Evolutionary conservation across 2,113 vertebrate genomes (phyloP), one percentile per base, ranked within the genome.

Genomic region (Leptobrachium leishanense): DNA sequence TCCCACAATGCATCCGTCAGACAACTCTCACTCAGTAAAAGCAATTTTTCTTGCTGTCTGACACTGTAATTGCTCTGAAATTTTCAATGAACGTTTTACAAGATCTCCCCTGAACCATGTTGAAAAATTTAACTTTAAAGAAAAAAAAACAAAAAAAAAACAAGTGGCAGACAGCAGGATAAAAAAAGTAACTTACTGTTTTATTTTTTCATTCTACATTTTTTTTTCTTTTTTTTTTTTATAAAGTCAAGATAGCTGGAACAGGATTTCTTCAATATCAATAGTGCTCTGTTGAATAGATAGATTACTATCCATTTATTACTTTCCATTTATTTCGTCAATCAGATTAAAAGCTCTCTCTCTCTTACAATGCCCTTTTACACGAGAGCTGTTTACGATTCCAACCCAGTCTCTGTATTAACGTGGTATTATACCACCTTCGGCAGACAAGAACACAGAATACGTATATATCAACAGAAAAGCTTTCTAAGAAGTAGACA

Each of bases 1-100:
- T 96, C 92, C 94, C 93, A 96, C 95, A 97, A 97, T 98, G 94
- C 96, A 96, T 95, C 95, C 96, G 96, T 98, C 96, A 98, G 91
- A 94, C 93, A 94, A 93, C 92, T 94, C 92, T 94, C 93, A 88
- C 91, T 92, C 91, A 90, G 89, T 93, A 92, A 94, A 94, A 95
- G 94, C 93, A 92, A 96, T 97, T 96, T 97, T 95, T 96, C 94
- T 93, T 92, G 90, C 94, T 92, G 94, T 92, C 95, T 96, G 97
- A 98, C 97, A 97, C 87, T 84, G 88, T 98, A 98, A 99, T 98
- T 97, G 95, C 92, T 94, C 94, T 94, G 95, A 96, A 94, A 94
- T 91, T 93, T 95, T 93, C 92, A 94, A 93, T 94, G 93, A 93
- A 90, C 87, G 90, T 94, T 94, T 96, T 95, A 92, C 90, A 92